Conservation (phyloP, 2,113 vertebrate species). For the Myotis yumanensis region DNA sequence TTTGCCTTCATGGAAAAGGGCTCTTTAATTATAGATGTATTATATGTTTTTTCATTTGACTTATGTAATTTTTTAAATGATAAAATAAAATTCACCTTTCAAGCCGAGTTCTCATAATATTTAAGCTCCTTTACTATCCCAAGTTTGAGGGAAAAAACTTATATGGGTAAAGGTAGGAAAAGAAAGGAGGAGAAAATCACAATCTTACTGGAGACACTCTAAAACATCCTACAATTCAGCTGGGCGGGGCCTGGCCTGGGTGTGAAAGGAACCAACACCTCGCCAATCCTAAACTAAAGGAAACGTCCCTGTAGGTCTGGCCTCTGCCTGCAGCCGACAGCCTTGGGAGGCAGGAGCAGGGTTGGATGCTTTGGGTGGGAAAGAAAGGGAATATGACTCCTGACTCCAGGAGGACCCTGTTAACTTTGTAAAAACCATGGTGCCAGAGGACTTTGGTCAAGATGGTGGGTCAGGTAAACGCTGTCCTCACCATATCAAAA, state of each 20-base stretch:
- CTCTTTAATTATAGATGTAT: neutral
- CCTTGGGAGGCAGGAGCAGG: neutral
- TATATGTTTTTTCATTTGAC: slow-evolving; percentile 32
- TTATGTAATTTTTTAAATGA: slow-evolving; percentile 47
- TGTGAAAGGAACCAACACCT: neutral
- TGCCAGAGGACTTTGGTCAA: neutral
- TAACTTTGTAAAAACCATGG: neutral
- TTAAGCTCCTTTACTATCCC: neutral
- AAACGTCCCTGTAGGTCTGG: neutral
- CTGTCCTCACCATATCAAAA: neutral
- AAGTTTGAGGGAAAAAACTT: neutral
- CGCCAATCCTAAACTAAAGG: neutral
- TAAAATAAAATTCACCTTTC: slow-evolving; percentile 17
- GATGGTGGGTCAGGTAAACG: neutral
- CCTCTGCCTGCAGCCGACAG: neutral
- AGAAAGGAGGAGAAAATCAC: neutral
- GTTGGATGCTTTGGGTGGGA: neutral
- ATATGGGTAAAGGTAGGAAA: neutral
- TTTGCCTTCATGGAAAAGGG: neutral
- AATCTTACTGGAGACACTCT: neutral
- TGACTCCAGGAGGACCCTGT: neutral
- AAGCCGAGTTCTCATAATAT: neutral
- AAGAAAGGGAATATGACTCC: neutral
- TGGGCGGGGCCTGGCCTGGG: neutral
- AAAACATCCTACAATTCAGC: neutral